Evolutionary conservation across 1,140 invertebrate species (phyloP).

Genomic region (Drosophila persimilis): DNA sequence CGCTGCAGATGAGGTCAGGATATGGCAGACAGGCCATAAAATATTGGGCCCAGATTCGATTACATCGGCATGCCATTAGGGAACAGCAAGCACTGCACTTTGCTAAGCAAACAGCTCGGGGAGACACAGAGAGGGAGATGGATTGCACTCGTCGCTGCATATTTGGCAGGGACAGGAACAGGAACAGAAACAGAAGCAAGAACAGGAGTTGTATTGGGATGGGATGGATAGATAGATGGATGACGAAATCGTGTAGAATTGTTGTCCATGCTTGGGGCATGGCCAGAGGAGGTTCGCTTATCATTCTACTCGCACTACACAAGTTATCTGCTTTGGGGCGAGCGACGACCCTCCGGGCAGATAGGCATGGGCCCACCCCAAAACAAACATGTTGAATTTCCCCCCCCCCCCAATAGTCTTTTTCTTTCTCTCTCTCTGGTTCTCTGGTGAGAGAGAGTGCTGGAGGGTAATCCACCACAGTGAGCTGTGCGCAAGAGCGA

Average conservation of each 20-base stretch:
- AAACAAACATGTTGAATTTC: conserved; percentile 71
- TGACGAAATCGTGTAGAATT: conserved; percentile 64
- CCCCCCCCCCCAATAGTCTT: conserved; percentile 3
- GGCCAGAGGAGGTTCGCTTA: conserved; percentile 40
- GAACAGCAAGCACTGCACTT: conserved; percentile 63
- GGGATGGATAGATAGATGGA: conserved; percentile 28
- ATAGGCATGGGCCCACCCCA: conserved; percentile 10
- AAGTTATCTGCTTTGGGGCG: conserved; percentile 19
- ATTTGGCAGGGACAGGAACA: conserved; percentile 20
- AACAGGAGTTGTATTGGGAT: neutral
- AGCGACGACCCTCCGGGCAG: neutral
- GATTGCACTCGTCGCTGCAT: conserved; percentile 56
- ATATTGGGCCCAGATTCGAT: conserved; percentile 68
- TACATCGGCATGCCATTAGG: conserved; percentile 66
- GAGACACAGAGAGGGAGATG: conserved; percentile 13
- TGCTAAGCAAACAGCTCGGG: conserved; percentile 57
- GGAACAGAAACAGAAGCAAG: neutral
- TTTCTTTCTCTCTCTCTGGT: no score
- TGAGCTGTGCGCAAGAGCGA: conserved; percentile 55
- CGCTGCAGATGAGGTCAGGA: conserved; percentile 71
- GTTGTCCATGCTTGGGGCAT: conserved; percentile 49
- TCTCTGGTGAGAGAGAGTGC: conserved; percentile 1
- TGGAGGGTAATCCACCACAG: conserved; percentile 49
- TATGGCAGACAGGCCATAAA: conserved; percentile 52
- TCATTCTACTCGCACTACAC: conserved; percentile 21